Evolutionary conservation across 2,888 invertebrate genomes (phyloP).

Genomic region (Athalia cordata): DNA sequence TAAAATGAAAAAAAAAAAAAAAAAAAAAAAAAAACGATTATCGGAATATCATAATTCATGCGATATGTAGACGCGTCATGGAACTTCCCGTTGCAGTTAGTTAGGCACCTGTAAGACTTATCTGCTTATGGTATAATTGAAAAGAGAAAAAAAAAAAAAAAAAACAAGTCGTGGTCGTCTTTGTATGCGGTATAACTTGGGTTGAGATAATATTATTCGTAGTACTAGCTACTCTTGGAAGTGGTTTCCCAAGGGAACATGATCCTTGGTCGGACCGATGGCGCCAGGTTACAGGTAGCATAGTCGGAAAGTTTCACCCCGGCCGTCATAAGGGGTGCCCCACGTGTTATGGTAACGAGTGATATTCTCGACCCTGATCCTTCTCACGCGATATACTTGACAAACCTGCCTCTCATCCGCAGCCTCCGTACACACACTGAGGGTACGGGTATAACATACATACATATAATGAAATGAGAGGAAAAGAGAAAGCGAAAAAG

Average conservation of each 20-base stretch:
- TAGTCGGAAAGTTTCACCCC: conserved; percentile 9
- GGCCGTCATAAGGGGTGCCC: conserved; percentile 13
- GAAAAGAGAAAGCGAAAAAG: conserved; percentile 7
- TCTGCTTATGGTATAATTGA: too few species aligned
- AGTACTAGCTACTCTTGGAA: conserved; percentile 15
- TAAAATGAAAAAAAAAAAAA: background rate
- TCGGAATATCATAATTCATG: too few species aligned
- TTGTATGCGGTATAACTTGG: background rate
- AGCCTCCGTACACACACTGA: too few species aligned
- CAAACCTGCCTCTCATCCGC: background rate
- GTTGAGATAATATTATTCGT: conserved; percentile 25
- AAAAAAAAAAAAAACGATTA: too few species aligned
- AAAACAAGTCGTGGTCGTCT: background rate
- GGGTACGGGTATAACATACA: background rate
- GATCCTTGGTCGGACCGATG: conserved; percentile 28
- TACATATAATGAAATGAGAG: background rate
- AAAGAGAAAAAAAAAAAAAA: too few species aligned
- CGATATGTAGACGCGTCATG: too few species aligned
- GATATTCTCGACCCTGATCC: conserved; percentile 39
- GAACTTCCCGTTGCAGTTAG: too few species aligned
- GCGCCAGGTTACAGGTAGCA: conserved; percentile 38
- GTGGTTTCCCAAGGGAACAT: conserved; percentile 30
- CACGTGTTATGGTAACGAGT: conserved; percentile 38
- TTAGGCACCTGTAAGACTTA: too few species aligned
- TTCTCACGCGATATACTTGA: conserved; percentile 44